Evolutionary conservation across 2,888 invertebrate species (phyloP), one percentile per base, ranked within the genome.

Genomic region (Apocheima hispidaria): DNA sequence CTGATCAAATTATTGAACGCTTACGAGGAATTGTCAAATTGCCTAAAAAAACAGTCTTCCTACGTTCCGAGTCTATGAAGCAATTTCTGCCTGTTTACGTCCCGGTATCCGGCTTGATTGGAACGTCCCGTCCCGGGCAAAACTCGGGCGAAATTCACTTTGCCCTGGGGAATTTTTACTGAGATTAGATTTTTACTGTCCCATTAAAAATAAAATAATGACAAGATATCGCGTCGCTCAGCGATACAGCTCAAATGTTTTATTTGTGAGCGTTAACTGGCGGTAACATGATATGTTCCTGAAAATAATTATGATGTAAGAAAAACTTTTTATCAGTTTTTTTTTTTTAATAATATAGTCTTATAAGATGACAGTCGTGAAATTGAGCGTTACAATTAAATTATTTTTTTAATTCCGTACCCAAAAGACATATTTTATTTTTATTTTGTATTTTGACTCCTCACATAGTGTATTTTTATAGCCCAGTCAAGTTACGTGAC

Each of bases 171-270:
- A 68, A 60, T 70, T 58, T 72, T 71, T 70, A 66, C 66, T 50
- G 69, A 74, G 75, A 79, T 80, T 79, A 77, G 69, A 67, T 75
- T 78, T 78, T 78, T 72, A 78, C 66, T 65, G 72, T 60, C 65
- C 68, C 65, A 66, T 77, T 71, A 75, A 70, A 73, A 66, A 69
- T 69, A 71, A 70, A 75, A 70, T 72, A 74, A 72, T 66, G 58
- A 66, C 66, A 49, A 68, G 66, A 59, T 64, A 62, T 49, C 58
- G 48, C 54, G 57, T 56, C 63, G 63, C 52, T 65, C 52, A 52
- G 49, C 28, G 46, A 55, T 50, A 56, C 57, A 59, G 40, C 55
- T 35, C 38, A 26, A 38, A 60, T 56, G 61, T 48, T 30, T 41
- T 16, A 43, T 43, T 36, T 43, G 43, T 9, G 26, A 57, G 20